Evolutionary conservation across 2,888 invertebrate species (phyloP), one percentile per base, ranked within the genome.

Genomic region (Selenia dentaria): DNA sequence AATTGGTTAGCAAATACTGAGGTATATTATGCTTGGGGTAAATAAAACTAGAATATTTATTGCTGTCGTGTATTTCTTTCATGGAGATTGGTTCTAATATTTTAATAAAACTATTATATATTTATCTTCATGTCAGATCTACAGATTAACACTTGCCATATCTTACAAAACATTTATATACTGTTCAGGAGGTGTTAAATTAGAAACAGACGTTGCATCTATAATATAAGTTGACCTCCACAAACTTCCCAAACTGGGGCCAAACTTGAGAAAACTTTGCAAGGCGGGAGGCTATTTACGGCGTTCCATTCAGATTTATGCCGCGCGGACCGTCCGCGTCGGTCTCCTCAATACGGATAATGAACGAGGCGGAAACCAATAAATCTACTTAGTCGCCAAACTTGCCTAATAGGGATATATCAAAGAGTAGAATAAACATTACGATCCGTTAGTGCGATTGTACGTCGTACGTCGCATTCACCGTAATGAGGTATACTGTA

Each of bases 351-450:
- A 88, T 89, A 77, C 88, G 74, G 77, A 83, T 90, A 90, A 90
- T 89, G 89, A 90, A 86, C 83, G 73, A 77, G 89, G 89, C 78
- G 90, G 90, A 90, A 88, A 88, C 87, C 82, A 48, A 88, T 90
- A 90, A 90, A 90, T 90, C 83, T 85, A 79, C 68, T 85, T 80
- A 83, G 78, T 83, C 71, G 79, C 73, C 57, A 83, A 89, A 89
- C 78, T 90, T 86, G 69, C 74, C 73, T 82, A 87, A 88, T 83
- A 71, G 74, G 73, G 76, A 79, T 71, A 73, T 79, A 80, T 79
- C 60, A 69, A 67, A 62, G 70, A 83, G 75, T 74, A 73, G 74
- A 79, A 75, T 36, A 26, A 35, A 36, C 35, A 36, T 50, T 70
- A 72, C 70, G 60, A 69, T 65, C 67, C 72, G 73, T 80, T 79